Conservation (phyloP, 2,113 vertebrate genomes). For the Carlito syrichta region DNA sequence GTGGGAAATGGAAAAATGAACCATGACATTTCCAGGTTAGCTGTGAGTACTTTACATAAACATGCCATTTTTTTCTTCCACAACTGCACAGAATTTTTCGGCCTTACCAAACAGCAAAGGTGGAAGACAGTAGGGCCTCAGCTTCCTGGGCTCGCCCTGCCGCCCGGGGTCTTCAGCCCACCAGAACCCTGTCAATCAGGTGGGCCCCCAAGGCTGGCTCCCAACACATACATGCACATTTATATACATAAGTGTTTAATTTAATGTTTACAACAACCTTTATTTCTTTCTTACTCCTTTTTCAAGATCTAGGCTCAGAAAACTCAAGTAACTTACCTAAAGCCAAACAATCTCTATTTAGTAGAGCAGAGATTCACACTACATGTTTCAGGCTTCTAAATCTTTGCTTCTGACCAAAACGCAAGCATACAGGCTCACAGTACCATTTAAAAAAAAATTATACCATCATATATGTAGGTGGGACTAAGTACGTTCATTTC, state of each 20-base stretch:
- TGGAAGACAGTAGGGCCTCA: no score
- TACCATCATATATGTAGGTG: not conserved
- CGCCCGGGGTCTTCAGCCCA: no score
- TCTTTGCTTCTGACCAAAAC: not conserved
- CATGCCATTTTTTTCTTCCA: no score
- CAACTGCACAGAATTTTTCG: no score
- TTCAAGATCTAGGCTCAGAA: not conserved
- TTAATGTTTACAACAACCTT: not conserved
- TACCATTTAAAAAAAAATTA: not conserved
- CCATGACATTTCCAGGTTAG: no score
- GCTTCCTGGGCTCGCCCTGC: no score
- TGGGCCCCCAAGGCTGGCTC: no score
- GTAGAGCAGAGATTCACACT: not conserved
- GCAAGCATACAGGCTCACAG: not conserved
- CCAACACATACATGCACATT: not conserved
- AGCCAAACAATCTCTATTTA: not conserved
- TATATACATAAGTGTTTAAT: not conserved
- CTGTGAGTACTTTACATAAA: no score
- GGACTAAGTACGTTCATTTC: not conserved
- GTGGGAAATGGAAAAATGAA: no score
- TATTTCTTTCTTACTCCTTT: not conserved
- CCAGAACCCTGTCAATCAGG: no score
- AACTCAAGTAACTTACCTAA: not conserved
- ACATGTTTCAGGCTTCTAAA: not conserved
- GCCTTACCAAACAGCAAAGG: no score